Evolutionary conservation across 2,888 invertebrate species (phyloP).

Genomic region (Torymus auratus): DNA sequence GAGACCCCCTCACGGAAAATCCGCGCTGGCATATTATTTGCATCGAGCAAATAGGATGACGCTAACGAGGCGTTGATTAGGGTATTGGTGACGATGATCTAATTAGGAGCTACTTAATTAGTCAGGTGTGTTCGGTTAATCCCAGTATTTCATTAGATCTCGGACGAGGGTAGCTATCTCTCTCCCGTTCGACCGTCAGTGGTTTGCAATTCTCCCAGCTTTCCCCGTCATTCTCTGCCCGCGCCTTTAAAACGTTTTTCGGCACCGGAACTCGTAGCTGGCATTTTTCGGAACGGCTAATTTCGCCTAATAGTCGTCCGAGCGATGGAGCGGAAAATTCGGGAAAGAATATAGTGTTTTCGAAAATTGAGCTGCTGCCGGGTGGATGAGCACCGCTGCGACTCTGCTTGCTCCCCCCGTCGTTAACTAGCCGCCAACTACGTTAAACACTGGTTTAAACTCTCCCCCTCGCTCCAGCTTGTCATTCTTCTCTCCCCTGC

Average conservation of each 20-base stretch:
- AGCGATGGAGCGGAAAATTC: constrained; percentile 17
- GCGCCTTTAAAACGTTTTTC: neutral
- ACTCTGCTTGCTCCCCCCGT: constrained; percentile 63
- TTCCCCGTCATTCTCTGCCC: neutral
- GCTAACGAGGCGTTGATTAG: constrained; percentile 73
- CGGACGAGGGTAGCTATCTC: constrained; percentile 32
- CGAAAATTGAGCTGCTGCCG: neutral
- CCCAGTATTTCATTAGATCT: constrained; percentile 70
- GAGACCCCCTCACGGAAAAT: constrained; percentile 46
- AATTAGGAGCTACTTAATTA: constrained; percentile 73
- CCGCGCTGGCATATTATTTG: constrained; percentile 61
- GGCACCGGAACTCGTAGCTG: neutral
- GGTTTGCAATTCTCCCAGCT: constrained; percentile 61
- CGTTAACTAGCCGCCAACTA: constrained; percentile 71
- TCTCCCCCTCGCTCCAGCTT: constrained; percentile 64
- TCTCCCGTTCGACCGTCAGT: constrained; percentile 59
- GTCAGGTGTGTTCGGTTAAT: constrained; percentile 73
- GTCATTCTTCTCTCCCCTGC: constrained; percentile 59
- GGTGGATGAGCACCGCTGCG: constrained; percentile 65
- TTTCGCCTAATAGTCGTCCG: neutral
- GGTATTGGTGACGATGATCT: constrained; percentile 73
- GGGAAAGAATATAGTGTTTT: constrained; percentile 10
- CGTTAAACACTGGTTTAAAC: constrained; percentile 73
- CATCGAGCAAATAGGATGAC: constrained; percentile 69
- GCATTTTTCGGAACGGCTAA: neutral